Base-by-base conservation (phyloP, 2,797 vertebrate genomes). In the Etheostoma perlongum region DNA sequence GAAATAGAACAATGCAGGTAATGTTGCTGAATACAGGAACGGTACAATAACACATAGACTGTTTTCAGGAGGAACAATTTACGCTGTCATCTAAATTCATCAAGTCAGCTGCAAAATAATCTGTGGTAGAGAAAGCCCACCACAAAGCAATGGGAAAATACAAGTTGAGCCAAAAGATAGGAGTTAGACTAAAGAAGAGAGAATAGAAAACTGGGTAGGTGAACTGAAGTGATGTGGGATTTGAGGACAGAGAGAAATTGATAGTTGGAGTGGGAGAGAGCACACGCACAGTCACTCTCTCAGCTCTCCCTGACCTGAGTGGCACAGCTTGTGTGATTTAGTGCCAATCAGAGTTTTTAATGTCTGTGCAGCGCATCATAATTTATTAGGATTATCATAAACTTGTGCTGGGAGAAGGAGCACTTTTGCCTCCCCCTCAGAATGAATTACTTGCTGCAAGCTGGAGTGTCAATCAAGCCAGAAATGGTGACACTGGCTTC, bases 301-400 rank as follows among this genome's bases (percentile, higher is more conserved):
- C 48, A 15, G 74, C 74, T 82, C 64, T 64, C 57, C 64, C 57
- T 90, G 90, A 93, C 92, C 93, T 86, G 79, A 91, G 88, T 91
- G 83, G 86, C 74, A 62, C 75, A 85, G 91, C 66, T 61, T 74
- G 81, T 92, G 92, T 95, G 91, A 94, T 95, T 94, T 95, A 94
- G 89, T 88, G 92, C 89, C 92, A 94, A 92, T 94, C 92, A 89
- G 82, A 83, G 85, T 90, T 94, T 90, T 92, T 94, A 93, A 94
- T 93, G 90, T 92, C 90, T 88, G 83, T 77, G 81, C 87, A 75
- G 89, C 30, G 77, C 86, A 91, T 94, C 92, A 88, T 94, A 91
- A 94, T 95, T 94, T 92, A 95, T 94, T 92, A 91, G 87, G 90
- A 95, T 95, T 94, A 95, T 93, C 91, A 93, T 94, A 94, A 94